Evolutionary conservation across 30 jellyfish, hydroid and myxozoan genomes (phyloP), one percentile per base, ranked within the genome.

Genomic region (Aurelia aurita complex sp. Pacific): DNA sequence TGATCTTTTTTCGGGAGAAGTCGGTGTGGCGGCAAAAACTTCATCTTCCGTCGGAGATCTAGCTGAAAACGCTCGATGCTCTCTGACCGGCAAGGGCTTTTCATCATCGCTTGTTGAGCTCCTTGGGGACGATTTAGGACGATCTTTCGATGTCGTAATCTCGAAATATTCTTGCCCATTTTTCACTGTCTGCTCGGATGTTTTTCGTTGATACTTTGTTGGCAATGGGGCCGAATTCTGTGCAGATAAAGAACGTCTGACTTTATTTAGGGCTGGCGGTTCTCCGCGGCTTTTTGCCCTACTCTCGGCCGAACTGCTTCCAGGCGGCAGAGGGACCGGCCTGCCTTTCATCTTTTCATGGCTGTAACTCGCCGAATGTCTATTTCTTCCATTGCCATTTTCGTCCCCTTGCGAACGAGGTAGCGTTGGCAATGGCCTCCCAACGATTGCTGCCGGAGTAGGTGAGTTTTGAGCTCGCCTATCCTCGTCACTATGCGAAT

Each of bases 1-100:
- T 19, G 51, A 42, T n/a, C 32, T 57, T 71, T 76, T 76, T 35
- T 71, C 73, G 50, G 62, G 86, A 4, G 92, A 74, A 5, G 80
- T 59, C 61, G 73, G 43, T n/a, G 74, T 50, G 40, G 74, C 15
- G 12, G 81, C 66, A 1, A 74, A 40, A 29, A 40, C 84, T 38
- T 69, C 79, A 69, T 69, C 50, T 32, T 32, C 79, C 64, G 64
- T 36, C 8, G 46, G 63, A 69, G 79, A 69, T 61, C 50, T 69
- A 1, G 50, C 83, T 29, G 83, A 73, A 17, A 73, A 73, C 4
- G 83, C 60, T 52, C 83, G 40, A 0, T 32, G 83, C 69, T 73
- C 83, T 73, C 83, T 73, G 8, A 42, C 62, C 23, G 69, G 38
- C 15, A 23, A 0, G 12, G 36, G 29, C 12, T 29, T 29, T 63